Conservation (phyloP, 2,888 invertebrate species). For the Yponomeuta evonymella region DNA sequence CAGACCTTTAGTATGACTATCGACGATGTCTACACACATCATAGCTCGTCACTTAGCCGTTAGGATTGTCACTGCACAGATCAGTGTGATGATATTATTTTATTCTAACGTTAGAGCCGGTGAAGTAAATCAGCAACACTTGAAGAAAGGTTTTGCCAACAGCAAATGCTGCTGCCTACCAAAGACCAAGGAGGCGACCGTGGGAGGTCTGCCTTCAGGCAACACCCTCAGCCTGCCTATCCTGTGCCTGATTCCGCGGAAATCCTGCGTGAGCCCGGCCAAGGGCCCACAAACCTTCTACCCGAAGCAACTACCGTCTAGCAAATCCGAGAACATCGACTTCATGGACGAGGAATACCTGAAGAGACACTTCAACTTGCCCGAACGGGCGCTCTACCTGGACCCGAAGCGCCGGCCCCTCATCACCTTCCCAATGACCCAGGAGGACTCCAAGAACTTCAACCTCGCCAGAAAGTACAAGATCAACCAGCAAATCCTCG, state of each 20-base stretch:
- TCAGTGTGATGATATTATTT: too few species aligned
- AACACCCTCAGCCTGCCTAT: slow-evolving; percentile 47
- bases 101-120: too few species aligned
- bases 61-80: too few species aligned
- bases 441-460: slow-evolving; percentile 44
- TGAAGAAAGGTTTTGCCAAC: not conserved
- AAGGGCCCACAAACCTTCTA: slow-evolving; percentile 17
- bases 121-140: not conserved
- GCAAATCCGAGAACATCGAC: slow-evolving; percentile 34
- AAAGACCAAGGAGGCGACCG: slow-evolving; percentile 9
- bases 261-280: slow-evolving; percentile 23
- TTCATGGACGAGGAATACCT: slow-evolving; percentile 56
- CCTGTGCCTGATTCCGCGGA: slow-evolving; percentile 60
- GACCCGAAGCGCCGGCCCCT: slow-evolving; percentile 62
- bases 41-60: too few species aligned
- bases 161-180: not conserved
- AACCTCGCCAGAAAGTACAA: slow-evolving; percentile 57
- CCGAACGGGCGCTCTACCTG: slow-evolving; percentile 51
- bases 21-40: too few species aligned
- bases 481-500: slow-evolving; percentile 64
- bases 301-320: slow-evolving; percentile 25
- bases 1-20: too few species aligned
- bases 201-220: slow-evolving; percentile 25
- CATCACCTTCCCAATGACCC: slow-evolving; percentile 64
- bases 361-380: slow-evolving; percentile 56